Base-by-base conservation (phyloP, 2,113 vertebrate species). In the Turdus rufiventris region DNA sequence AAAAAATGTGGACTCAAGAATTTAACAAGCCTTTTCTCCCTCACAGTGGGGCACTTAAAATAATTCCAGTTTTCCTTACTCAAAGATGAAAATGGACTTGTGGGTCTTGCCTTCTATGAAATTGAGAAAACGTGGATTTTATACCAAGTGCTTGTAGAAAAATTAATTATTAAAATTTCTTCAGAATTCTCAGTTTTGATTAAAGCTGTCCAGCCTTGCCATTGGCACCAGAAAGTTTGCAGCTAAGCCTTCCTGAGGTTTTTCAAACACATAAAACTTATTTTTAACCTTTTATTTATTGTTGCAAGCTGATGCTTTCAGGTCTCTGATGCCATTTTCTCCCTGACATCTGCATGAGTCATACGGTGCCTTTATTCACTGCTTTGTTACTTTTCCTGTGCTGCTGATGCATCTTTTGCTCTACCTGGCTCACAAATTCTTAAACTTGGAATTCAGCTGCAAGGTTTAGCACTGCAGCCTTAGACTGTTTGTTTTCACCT, bases 271-370 rank as follows among this genome's bases (percentile, higher is more conserved):
- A 23, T 45, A 43, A 81, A 91, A 63, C 38, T 90, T 88, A 68
- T 78, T 94, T 88, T 95, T 93, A 94, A 91, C 65, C 53, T 95
- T 68, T 84, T 80, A 28, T 45, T 78, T 86, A 61, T 77, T 95
- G 66, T 68, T 88, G 26, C n/a, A 83, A 88, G 71, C 70, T 93
- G 81, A 87, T 90, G 45, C 47, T 42, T 91, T 88, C 60, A 73
- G 48, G 47, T 68, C 43, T 86, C 66, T 73, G 42, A 43, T 77
- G 77, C 48, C 61, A 18, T 96, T 80, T 93, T 81, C 58, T 62
- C 50, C 12, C 66, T 95, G 81, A 88, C 43, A 50, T 67, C 68
- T 71, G 33, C 13, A 57, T 73, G 20, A 21, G 58, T 93, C 45
- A n/a, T 4, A 9, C 8, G 12, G 43, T 56, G 38, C 21, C 7